Conservation (phyloP, 1,140 invertebrate genomes). For the Panagrolaimus sp. region DNA sequence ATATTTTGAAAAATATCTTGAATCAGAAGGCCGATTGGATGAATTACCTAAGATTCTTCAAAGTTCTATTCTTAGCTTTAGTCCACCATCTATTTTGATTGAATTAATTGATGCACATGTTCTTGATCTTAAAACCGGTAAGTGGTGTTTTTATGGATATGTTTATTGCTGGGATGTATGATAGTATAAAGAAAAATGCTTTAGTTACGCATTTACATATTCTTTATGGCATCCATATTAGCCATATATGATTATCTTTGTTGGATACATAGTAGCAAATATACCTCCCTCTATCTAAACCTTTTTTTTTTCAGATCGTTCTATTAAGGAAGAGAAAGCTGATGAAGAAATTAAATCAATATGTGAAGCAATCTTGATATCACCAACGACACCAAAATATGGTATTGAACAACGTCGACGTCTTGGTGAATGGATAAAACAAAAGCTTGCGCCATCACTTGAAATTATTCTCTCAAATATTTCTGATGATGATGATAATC, state of each 20-base stretch:
- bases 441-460: conserved; percentile 1
- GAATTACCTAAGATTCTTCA: neutral
- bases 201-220: no score
- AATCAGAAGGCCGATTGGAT: neutral
- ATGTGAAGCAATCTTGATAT: conserved; percentile 12
- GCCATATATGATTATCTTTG: no score
- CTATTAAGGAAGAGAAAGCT: neutral
- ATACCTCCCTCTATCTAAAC: no score
- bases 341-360: conserved; percentile 9
- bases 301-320: neutral
- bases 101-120: neutral
- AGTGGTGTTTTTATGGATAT: no score
- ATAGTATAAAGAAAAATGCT: no score
- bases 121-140: neutral
- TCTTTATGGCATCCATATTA: no score
- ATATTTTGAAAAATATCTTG: neutral
- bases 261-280: no score
- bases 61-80: neutral
- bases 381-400: neutral
- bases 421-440: conserved; percentile 13
- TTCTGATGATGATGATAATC: neutral
- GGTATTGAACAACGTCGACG: conserved; percentile 13
- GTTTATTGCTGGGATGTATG: no score
- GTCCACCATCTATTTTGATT: neutral
- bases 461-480: neutral